A percentile compares a stretch with the other conserved stretches of the same genome.
phyloP scores from a whole-genome alignment of 2,113 vertebrate genomes.

The Maccullochella peelii region DNA sequence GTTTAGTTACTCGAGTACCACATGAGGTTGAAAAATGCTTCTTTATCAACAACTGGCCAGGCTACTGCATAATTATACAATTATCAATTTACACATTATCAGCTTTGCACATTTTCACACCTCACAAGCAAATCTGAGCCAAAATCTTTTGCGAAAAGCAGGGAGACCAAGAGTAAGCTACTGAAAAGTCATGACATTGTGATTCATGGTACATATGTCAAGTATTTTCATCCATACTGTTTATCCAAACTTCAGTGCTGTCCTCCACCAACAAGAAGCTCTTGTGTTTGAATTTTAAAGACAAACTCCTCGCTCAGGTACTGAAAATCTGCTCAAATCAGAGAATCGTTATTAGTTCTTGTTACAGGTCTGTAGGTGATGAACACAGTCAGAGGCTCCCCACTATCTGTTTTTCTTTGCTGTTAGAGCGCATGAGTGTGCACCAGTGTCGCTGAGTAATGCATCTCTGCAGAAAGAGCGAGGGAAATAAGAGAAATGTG shows the following conservation, averaged over 20 bases:
- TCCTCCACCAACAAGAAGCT: not conserved
- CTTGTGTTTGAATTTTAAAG: not conserved
- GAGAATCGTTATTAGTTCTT: not conserved
- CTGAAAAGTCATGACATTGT: not conserved
- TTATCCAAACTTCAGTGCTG: not conserved
- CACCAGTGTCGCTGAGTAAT: constrained; percentile 14
- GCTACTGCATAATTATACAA: not conserved
- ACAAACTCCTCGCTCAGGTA: not conserved
- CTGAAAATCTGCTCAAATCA: not conserved
- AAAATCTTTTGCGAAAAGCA: not conserved
- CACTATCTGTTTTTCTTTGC: constrained; percentile 13
- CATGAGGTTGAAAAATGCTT: not conserved
- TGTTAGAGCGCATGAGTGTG: not conserved
- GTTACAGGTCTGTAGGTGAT: not conserved
- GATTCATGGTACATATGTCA: not conserved
- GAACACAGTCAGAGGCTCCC: not conserved
- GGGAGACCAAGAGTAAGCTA: not conserved
- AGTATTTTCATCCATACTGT: not conserved
- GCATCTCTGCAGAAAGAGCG: constrained; percentile 21
- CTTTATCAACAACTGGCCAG: not conserved
- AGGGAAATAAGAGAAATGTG: constrained; percentile 45
- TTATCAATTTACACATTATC: not conserved
- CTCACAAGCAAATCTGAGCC: not conserved
- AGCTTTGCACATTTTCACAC: not conserved
- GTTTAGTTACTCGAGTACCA: not conserved